Evolutionary conservation across 2,113 vertebrate genomes (phyloP), one percentile per base, ranked within the genome.

Genomic region (Misgurnus anguillicaudatus): DNA sequence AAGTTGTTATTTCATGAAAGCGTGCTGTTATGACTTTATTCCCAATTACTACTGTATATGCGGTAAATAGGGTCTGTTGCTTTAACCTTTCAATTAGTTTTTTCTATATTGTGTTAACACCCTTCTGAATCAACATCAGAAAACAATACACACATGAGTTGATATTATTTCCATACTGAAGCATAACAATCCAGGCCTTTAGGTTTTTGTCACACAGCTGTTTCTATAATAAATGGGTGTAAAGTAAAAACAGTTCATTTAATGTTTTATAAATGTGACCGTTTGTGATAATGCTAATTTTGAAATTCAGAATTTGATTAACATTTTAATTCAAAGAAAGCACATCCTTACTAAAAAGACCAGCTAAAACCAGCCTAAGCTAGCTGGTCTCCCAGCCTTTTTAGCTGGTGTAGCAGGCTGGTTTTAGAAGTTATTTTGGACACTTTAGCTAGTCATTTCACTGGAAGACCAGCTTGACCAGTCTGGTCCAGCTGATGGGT

Each of bases 91-190:
- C 55, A 67, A 38, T 69, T 48, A 51, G 16, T 2, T 48, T 62
- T 77, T 74, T 73, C 73, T 68, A 70, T 73, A 65, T 38, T 21
- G 61, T 17, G 61, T 75, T 24, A 73, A 71, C 80, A 73, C 75
- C 80, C 76, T 45, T 38, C 75, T 82, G 16, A 82, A 77, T 70
- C 67, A 81, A 81, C 73, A 81, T 53, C 4, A 36, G 24, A 68
- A 71, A 68, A 64, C 47, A 45, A 45, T 42, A 39, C 70, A 19
- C 36, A 42, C 51, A 21, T 42, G 36, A 58, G 38, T 19, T 70
- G 53, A 42, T 41, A 19, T 72, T 55, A 60, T 72, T 72, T 72
- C 70, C 53, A 60, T 42, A 19, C 53, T 57, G n/a, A 57, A 57
- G 7, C 6, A n/a, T 19, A 57, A 57, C 53, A 57, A 57, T n/a